Percentiles rank a stretch among this genome's conserved stretches.
Evolutionary conservation across 1,140 invertebrate species (phyloP).

Genomic region (Oncopodura yosiiana): DNA sequence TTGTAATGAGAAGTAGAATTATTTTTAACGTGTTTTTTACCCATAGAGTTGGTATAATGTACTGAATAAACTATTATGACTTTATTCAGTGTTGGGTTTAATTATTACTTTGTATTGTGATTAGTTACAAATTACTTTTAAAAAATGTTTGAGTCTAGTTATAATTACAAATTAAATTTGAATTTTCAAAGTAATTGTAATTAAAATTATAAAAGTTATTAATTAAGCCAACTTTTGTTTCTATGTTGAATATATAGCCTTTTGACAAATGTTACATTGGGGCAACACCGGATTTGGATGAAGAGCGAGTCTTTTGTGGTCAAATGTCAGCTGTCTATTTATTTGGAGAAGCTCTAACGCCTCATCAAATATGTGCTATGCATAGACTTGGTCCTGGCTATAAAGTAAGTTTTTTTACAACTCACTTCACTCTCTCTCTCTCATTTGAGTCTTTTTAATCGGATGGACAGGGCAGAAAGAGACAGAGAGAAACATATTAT

Average conservation of each 20-base stretch:
- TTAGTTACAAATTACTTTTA: no score
- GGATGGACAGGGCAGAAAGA: no score
- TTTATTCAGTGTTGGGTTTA: no score
- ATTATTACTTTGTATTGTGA: no score
- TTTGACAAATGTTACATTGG: slow-evolving; percentile 99
- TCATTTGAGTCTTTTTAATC: neutral
- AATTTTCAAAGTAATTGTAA: neutral
- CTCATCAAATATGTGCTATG: slow-evolving; percentile 94
- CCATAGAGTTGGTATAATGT: no score
- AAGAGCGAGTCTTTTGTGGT: slow-evolving; percentile 95
- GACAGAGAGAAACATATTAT: no score
- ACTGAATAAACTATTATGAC: no score
- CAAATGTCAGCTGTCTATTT: slow-evolving; percentile 99
- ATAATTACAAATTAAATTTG: no score
- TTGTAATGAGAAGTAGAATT: no score
- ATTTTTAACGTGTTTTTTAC: no score
- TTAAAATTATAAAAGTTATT: neutral
- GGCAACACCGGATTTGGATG: slow-evolving; percentile 85
- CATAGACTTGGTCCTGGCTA: slow-evolving; percentile 90
- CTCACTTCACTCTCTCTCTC: neutral
- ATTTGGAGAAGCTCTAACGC: slow-evolving; percentile 91
- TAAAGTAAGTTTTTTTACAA: slow-evolving; percentile 65
- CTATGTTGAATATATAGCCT: slow-evolving; percentile 53
- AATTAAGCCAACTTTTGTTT: slow-evolving; percentile 1
- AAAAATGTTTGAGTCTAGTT: no score